Percentiles rank a stretch among this genome's conserved stretches.
Conservation (phyloP, 2,888 invertebrate genomes). For the Blomia tropicalis region DNA sequence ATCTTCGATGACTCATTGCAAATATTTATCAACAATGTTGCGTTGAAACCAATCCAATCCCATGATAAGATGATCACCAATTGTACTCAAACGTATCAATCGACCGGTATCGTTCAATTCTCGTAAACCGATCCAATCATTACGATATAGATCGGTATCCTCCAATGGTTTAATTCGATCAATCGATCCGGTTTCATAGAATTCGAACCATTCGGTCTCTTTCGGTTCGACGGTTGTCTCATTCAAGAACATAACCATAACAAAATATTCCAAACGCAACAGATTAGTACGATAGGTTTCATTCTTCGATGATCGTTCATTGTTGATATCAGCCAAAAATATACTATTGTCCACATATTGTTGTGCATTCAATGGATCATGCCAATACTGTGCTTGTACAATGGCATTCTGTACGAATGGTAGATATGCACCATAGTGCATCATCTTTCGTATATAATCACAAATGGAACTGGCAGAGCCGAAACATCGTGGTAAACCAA, state of each 20-base stretch:
- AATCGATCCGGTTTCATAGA: constrained; percentile 69
- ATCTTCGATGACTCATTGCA: no score
- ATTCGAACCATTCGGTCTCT: constrained; percentile 54
- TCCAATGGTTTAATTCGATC: constrained; percentile 49
- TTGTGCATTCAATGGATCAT: constrained; percentile 73
- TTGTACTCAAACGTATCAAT: constrained; percentile 53
- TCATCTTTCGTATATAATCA: constrained; percentile 57
- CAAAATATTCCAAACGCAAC: constrained; percentile 57
- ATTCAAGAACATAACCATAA: constrained; percentile 71
- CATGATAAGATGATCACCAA: constrained; percentile 75
- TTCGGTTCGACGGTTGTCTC: constrained; percentile 82
- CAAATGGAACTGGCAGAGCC: constrained; percentile 49
- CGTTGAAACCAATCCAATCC: no score
- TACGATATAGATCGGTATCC: constrained; percentile 54
- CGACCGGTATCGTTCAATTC: constrained; percentile 50
- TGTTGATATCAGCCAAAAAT: constrained; percentile 89
- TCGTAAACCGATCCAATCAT: constrained; percentile 65
- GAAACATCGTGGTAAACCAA: constrained; percentile 74
- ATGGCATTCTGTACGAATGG: constrained; percentile 27
- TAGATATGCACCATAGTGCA: constrained; percentile 69
- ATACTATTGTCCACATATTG: constrained; percentile 57
- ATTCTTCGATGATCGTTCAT: constrained; percentile 46
- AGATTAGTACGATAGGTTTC: constrained; percentile 45
- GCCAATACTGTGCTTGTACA: constrained; percentile 56
- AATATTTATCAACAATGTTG: no score